Percentiles rank a stretch among this genome's conserved stretches.
phyloP scores from a whole-genome alignment of 2,888 invertebrate species.

The Aplocera efformata region DNA sequence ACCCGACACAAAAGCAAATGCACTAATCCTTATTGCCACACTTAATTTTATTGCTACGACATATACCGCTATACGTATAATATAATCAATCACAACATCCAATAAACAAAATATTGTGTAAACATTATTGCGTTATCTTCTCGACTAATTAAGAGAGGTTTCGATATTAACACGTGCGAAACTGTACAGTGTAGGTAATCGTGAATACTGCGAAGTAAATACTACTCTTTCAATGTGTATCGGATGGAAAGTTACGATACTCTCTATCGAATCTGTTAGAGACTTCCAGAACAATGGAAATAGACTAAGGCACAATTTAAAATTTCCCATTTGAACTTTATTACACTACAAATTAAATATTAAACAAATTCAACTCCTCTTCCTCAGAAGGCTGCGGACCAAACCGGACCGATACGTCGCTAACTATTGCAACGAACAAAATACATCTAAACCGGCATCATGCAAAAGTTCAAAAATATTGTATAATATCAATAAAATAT shows the following conservation, averaged over 20 bases:
- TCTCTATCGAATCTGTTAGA: slow-evolving; percentile 37
- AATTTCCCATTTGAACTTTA: slow-evolving; percentile 75
- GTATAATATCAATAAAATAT: slow-evolving; percentile 37
- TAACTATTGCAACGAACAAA: slow-evolving; percentile 4
- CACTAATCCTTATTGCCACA: slow-evolving; percentile 76
- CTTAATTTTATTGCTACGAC: slow-evolving; percentile 78
- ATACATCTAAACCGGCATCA: slow-evolving; percentile 31
- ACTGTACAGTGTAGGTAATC: slow-evolving; percentile 59
- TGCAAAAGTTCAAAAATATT: slow-evolving; percentile 34
- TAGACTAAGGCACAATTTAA: slow-evolving; percentile 79
- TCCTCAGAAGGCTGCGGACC: slow-evolving; percentile 12
- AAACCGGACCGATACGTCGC: not conserved
- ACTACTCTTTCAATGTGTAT: slow-evolving; percentile 33
- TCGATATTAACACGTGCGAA: slow-evolving; percentile 41
- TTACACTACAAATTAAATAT: slow-evolving; percentile 62
- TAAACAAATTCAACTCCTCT: slow-evolving; percentile 63
- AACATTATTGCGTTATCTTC: slow-evolving; percentile 69
- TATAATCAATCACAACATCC: slow-evolving; percentile 73
- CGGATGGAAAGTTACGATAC: slow-evolving; percentile 33
- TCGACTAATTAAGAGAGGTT: slow-evolving; percentile 57
- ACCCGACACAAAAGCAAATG: slow-evolving; percentile 70
- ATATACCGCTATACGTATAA: slow-evolving; percentile 66
- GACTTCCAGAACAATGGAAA: slow-evolving; percentile 52
- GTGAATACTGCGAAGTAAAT: slow-evolving; percentile 44
- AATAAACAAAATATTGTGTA: slow-evolving; percentile 67